phyloP scores from a whole-genome alignment of 2,797 vertebrate species.

The Etheostoma perlongum region DNA sequence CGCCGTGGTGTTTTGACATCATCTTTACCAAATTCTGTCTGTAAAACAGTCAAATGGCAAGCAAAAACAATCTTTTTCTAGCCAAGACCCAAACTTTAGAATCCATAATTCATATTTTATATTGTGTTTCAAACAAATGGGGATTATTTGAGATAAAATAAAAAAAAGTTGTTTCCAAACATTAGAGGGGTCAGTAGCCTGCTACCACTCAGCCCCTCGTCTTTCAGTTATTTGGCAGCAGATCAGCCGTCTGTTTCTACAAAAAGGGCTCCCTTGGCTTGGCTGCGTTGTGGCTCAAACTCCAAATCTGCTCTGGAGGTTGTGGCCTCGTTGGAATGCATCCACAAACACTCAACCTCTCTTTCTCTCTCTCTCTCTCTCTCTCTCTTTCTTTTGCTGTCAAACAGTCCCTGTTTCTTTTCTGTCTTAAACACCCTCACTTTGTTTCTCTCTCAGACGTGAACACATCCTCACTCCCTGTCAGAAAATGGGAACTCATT shows the following conservation, averaged over 20 bases:
- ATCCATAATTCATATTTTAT: slow-evolving; percentile 56
- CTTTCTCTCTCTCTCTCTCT: slow-evolving; percentile 9
- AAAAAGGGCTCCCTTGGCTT: slow-evolving; percentile 16
- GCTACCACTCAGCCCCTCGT: slow-evolving; percentile 35
- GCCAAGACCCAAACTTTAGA: not conserved
- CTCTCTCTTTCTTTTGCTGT: slow-evolving; percentile 16
- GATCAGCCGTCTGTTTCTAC: slow-evolving; percentile 43
- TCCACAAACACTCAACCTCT: slow-evolving; percentile 59
- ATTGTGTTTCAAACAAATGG: slow-evolving; percentile 38
- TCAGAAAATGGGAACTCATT: slow-evolving; percentile 29
- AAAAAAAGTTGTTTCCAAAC: slow-evolving; percentile 48
- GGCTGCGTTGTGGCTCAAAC: slow-evolving; percentile 26
- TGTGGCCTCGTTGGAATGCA: slow-evolving; percentile 64
- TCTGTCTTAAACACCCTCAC: slow-evolving; percentile 1
- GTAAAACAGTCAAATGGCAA: slow-evolving; percentile 15
- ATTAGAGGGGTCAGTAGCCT: slow-evolving; percentile 43
- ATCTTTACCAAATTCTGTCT: slow-evolving; percentile 40
- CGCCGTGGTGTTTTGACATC: slow-evolving; percentile 63
- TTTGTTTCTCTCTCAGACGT: not conserved
- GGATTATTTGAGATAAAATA: slow-evolving; percentile 39
- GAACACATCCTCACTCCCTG: slow-evolving; percentile 8
- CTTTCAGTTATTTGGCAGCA: slow-evolving; percentile 52
- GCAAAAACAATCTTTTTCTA: slow-evolving; percentile 14
- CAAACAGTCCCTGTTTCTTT: slow-evolving; percentile 5
- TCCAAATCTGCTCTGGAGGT: slow-evolving; percentile 58